Evolutionary conservation across 2,888 invertebrate species (phyloP), one percentile per base, ranked within the genome.

Genomic region (Lochmaea crataegi): DNA sequence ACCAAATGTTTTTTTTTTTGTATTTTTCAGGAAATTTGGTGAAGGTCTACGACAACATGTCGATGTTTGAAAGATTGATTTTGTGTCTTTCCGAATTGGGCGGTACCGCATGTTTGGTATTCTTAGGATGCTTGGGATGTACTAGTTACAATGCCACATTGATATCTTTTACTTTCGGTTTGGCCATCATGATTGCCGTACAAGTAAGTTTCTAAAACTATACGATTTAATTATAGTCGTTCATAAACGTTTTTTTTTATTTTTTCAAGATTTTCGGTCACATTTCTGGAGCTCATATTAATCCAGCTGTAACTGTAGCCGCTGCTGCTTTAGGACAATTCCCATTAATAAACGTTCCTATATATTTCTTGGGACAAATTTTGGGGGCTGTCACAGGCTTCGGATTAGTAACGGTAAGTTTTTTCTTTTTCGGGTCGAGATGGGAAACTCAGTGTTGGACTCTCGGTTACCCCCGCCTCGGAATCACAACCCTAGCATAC

Each of bases 281-380:
- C 82, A 89, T 94, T 68, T 94, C 94, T 45, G 94, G 93, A 16
- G 92, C 93, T 0, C 94, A 93, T 82, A 87, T 95, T 82, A 95
- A 95, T 86, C 95, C 95, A 0, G 90, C 92, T 0, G 92, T 95
- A 5, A 93, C 94, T 0, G 83, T 93, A 3, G 91, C 91, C 0
- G 90, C 93, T 0, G 87, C 91, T 2, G 85, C 93, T 48, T 88
- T 90, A 81, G 91, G 91, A 0, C 84, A 87, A 45, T 88, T 90
- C 3, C 83, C 90, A 1, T 61, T 83, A 9, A 84, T 89, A 57
- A 92, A 90, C 0, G 83, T 90, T 12, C 77, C 77, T 0, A 83
- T 91, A 11, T 95, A 93, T 82, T 79, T 91, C 0, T 81, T 91
- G 1, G 92, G 89, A 4, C 93, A 95, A 85, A 87, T 91, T 78